Conservation (phyloP, 2,888 invertebrate species). For the Julus scandinavius region DNA sequence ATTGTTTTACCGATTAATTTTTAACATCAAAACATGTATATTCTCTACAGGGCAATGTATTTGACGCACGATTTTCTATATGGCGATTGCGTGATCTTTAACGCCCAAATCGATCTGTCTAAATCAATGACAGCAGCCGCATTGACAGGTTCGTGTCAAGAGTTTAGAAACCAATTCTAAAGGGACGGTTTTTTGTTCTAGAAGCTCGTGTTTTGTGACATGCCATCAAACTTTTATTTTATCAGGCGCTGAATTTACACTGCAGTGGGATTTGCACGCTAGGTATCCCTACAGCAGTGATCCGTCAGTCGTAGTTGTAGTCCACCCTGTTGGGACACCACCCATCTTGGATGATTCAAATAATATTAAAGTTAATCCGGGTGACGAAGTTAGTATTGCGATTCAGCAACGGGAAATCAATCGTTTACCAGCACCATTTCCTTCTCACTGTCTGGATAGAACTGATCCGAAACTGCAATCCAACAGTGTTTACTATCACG, state of each 20-base stretch:
- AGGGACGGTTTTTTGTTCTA: neutral
- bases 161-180: neutral
- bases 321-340: slow-evolving; percentile 54
- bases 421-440: slow-evolving; percentile 54
- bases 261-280: slow-evolving; percentile 50
- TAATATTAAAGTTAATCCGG: slow-evolving; percentile 54
- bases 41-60: slow-evolving; percentile 50
- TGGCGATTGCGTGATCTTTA: slow-evolving; percentile 54
- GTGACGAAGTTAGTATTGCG: slow-evolving; percentile 55
- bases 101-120: slow-evolving; percentile 52
- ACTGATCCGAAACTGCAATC: slow-evolving; percentile 39
- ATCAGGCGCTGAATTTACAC: slow-evolving; percentile 53
- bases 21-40: neutral
- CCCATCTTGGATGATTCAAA: slow-evolving; percentile 56
- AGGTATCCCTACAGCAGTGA: slow-evolving; percentile 53
- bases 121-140: slow-evolving; percentile 53
- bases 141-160: slow-evolving; percentile 52
- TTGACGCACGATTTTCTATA: slow-evolving; percentile 49
- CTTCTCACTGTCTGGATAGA: slow-evolving; percentile 52
- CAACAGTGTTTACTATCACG: slow-evolving; percentile 56
- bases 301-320: slow-evolving; percentile 50
- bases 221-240: neutral
- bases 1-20: neutral
- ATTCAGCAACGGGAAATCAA: slow-evolving; percentile 55
- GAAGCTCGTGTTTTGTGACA: neutral